A percentile compares a stretch with the other conserved stretches of the same genome.
Conservation (phyloP, 1,140 invertebrate species). For the Halyomorpha halys region DNA sequence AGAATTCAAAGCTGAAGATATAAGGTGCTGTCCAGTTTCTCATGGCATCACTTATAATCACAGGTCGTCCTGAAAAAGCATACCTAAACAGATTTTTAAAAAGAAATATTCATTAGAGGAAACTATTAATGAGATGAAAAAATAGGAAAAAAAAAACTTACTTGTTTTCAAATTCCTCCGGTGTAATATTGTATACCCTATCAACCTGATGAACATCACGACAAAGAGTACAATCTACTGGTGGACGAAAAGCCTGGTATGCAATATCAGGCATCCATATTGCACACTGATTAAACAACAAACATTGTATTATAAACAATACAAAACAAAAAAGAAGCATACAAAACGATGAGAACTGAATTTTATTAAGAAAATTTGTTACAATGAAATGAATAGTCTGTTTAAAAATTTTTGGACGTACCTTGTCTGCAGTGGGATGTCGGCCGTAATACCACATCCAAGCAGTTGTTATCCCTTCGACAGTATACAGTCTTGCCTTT, state of each 20-base stretch:
- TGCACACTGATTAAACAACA: conserved; percentile 41
- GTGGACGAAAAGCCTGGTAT: conserved; percentile 54
- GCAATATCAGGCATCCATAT: conserved; percentile 46
- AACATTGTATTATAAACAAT: no score
- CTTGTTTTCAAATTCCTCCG: conserved; percentile 53
- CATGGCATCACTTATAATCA: conserved; percentile 74
- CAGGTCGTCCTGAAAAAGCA: conserved; percentile 65
- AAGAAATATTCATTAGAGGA: background rate
- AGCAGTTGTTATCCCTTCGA: background rate
- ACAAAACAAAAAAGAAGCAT: no score
- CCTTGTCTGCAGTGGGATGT: conserved; percentile 6
- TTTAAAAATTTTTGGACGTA: background rate
- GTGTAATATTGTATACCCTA: conserved; percentile 51
- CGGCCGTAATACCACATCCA: background rate
- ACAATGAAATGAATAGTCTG: no score
- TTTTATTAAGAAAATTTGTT: no score
- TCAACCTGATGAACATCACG: conserved; percentile 47
- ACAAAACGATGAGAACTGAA: no score
- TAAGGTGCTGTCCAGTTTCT: conserved; percentile 62
- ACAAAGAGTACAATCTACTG: conserved; percentile 67
- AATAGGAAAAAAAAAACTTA: conserved; percentile 30
- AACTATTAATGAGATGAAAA: background rate
- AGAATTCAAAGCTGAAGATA: conserved; percentile 63
- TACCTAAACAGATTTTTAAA: conserved; percentile 39
- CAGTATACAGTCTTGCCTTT: background rate